A percentile compares a stretch with the other conserved stretches of the same genome.
Conservation (phyloP, 37 sponge, comb jelly and placozoan species). For the Corticium candelabrum region DNA sequence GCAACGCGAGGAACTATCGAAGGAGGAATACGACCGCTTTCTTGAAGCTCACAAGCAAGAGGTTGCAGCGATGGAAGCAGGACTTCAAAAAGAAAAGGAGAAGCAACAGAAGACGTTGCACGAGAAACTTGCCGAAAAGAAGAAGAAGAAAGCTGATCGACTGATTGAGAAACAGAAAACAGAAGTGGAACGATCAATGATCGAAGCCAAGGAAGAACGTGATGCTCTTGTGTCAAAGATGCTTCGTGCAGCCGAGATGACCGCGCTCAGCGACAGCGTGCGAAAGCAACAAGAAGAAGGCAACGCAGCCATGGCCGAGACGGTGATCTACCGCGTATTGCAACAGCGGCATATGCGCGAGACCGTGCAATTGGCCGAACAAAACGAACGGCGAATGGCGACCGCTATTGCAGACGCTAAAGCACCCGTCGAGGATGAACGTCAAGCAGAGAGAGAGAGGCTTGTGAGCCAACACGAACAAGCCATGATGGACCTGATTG, state of each 20-base stretch:
- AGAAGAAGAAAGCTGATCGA: background rate
- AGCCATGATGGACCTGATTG: background rate
- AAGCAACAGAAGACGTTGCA: background rate
- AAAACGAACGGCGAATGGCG: background rate
- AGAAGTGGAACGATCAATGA: slow-evolving; percentile 6
- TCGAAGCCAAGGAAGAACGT: background rate
- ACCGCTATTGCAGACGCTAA: background rate
- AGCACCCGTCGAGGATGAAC: background rate
- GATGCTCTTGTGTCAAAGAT: background rate
- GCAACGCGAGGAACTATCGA: slow-evolving; percentile 3
- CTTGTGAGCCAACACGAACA: background rate
- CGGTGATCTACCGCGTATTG: slow-evolving; percentile 5
- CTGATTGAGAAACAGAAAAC: background rate
- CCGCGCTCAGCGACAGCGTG: background rate
- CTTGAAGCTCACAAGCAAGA: background rate
- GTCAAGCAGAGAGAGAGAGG: background rate
- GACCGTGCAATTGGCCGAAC: slow-evolving; percentile 12
- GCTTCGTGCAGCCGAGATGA: background rate
- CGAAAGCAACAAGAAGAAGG: background rate
- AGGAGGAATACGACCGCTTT: background rate
- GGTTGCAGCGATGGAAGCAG: background rate
- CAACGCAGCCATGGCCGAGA: background rate
- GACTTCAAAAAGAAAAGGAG: background rate
- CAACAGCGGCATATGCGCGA: slow-evolving; percentile 14
- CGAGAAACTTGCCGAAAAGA: background rate